A percentile compares a stretch with the other conserved stretches of the same genome.
These are phyloP conservation scores for Lanius collurio DNA, from an alignment of 2,113 vertebrate genomes.

Conservation along the genomic window DNA sequence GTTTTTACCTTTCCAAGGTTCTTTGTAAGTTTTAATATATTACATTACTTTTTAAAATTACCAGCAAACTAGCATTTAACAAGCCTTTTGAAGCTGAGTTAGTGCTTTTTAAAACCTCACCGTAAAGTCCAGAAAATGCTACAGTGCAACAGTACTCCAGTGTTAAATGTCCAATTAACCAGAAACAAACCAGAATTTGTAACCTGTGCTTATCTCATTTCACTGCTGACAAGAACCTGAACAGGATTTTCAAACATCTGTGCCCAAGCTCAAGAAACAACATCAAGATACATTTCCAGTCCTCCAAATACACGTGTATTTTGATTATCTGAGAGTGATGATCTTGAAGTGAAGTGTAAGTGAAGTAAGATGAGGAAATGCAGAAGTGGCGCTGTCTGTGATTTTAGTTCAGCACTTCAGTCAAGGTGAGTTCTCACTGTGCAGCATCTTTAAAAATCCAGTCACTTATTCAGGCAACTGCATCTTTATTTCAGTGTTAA, in stretches of 20 bases:
- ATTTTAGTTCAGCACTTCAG: slow-evolving; percentile 28
- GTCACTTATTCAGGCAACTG: neutral
- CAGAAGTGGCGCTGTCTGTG: neutral
- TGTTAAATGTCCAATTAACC: neutral
- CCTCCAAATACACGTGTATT: neutral
- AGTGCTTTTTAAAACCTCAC: neutral
- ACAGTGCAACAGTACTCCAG: neutral
- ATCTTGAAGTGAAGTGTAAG: neutral
- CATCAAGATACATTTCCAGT: neutral
- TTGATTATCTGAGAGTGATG: neutral
- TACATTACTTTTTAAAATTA: neutral
- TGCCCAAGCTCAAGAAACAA: neutral
- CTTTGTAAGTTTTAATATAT: neutral
- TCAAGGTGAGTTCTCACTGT: neutral
- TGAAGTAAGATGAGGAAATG: neutral
- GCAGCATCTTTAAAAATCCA: neutral
- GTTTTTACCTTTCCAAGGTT: neutral
- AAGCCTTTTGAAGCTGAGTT: neutral
- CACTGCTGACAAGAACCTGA: neutral
- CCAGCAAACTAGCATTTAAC: neutral
- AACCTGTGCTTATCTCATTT: neutral
- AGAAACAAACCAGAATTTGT: neutral
- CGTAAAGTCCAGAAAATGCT: neutral
- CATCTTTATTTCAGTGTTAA: neutral
- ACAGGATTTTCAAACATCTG: neutral